A percentile compares a stretch with the other conserved stretches of the same genome.
Conservation (phyloP, 2,113 vertebrate species). For the Sprattus sprattus region DNA sequence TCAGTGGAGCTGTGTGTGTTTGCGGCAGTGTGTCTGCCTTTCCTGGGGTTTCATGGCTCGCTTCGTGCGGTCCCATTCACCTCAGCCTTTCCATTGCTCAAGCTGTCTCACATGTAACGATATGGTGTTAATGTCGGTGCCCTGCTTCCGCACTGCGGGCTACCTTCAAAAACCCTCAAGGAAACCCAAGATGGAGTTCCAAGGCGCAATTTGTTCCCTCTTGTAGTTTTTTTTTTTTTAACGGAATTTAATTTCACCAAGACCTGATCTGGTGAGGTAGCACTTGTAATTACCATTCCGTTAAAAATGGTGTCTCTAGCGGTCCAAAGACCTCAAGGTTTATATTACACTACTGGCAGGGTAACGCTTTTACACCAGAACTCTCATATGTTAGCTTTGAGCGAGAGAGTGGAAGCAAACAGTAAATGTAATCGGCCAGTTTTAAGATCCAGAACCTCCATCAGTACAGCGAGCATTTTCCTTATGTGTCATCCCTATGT, state of each 20-base stretch:
- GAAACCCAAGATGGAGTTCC: constrained; percentile 25
- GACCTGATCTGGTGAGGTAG: background rate
- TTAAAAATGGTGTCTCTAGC: background rate
- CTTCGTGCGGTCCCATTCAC: constrained; percentile 16
- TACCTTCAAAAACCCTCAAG: background rate
- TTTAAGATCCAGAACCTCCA: background rate
- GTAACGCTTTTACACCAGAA: background rate
- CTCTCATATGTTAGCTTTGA: background rate
- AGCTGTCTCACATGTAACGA: constrained; percentile 38
- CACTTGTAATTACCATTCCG: constrained; percentile 12
- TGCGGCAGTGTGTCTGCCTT: constrained; percentile 14
- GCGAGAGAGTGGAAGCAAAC: background rate
- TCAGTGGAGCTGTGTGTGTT: background rate
- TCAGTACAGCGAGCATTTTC: background rate
- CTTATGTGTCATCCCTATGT: background rate
- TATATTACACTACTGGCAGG: background rate
- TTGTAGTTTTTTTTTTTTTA: background rate
- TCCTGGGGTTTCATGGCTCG: constrained; percentile 32
- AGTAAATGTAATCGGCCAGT: background rate
- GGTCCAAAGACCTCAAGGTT: background rate
- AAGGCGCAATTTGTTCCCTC: constrained; percentile 34
- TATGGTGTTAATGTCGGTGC: constrained; percentile 32
- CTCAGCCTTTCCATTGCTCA: constrained; percentile 35
- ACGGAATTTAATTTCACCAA: background rate
- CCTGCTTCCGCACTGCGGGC: background rate